These are phyloP conservation scores for Struthidea cinerea DNA, from an alignment of 2,113 vertebrate species.

Conservation along the genomic window DNA sequence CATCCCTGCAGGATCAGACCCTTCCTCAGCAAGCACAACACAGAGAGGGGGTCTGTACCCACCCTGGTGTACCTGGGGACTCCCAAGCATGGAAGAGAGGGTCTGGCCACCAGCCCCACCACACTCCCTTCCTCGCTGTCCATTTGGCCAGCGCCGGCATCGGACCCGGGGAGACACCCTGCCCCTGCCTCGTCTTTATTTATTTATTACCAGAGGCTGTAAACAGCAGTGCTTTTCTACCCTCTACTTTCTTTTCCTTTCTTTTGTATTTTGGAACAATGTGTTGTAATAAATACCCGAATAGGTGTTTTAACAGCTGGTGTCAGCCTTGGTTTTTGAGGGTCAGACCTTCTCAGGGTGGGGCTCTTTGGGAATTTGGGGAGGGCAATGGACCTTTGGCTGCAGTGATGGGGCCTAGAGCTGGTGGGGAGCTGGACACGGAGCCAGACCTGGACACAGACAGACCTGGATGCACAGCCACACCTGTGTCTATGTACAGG, in stretches of 20 bases:
- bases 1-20: background rate
- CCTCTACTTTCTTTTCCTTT: slow-evolving; percentile 70
- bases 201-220: slow-evolving; percentile 68
- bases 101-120: background rate
- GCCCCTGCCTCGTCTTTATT: slow-evolving; percentile 47
- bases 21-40: slow-evolving; percentile 53
- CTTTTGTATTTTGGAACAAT: slow-evolving; percentile 71
- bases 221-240: slow-evolving; percentile 70
- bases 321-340: slow-evolving; percentile 49
- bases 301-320: slow-evolving; percentile 68
- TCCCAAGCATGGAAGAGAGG: background rate
- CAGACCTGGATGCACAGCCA: background rate
- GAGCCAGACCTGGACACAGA: background rate
- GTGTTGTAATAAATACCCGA: slow-evolving; percentile 72
- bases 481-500: background rate
- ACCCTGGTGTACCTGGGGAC: background rate
- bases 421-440: background rate
- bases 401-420: background rate
- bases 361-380: background rate
- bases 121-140: background rate
- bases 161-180: background rate
- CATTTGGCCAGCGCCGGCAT: background rate
- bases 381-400: background rate
- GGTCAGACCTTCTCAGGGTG: background rate
- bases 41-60: background rate